Base-by-base conservation (phyloP, 2,888 invertebrate species). In the Junonia oenone region DNA sequence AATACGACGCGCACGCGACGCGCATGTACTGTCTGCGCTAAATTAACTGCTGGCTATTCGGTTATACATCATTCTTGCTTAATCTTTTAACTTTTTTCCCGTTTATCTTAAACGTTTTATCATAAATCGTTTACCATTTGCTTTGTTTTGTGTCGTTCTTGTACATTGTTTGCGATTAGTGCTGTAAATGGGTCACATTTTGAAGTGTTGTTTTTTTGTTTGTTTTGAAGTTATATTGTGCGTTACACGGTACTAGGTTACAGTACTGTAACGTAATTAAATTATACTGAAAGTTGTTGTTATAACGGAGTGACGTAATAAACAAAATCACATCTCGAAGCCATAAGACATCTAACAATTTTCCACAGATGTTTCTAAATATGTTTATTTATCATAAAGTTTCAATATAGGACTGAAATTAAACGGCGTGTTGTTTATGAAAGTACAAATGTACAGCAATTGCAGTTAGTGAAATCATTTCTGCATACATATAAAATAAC, bases 1-100 rank as follows among this genome's bases (percentile, higher is more conserved):
- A 76, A 75, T 68, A 70, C 80, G 77, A 68, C 76, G 77, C 76
- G 83, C 70, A 70, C 69, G 81, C 75, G 68, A 75, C 80, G 76
- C 83, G 79, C 78, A 81, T 72, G 63, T 59, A 54, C 59, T 52
- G 61, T 59, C 37, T 57, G 61, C 60, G 62, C 54, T 61, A 51
- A 51, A 59, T 61, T 63, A 57, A 59, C 61, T 51, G 43, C 48
- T 57, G 58, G 61, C 56, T 31, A 56, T 61, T 60, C 58, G 56
- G 58, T 63, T 63, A 56, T 63, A 59, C 46, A 57, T 62, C 56
- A 38, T 55, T 51, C 31, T 49, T 9, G 46, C 19, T 27, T 51
- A 29, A 55, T 43, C 17, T 46, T 8, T 40, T 19, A 40, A 40
- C 17, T 48, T 43, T 49, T 33, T 47, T 33, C 14, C 26, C 13